phyloP scores from a whole-genome alignment of 2,888 invertebrate species.

The Campoplex capitator region DNA sequence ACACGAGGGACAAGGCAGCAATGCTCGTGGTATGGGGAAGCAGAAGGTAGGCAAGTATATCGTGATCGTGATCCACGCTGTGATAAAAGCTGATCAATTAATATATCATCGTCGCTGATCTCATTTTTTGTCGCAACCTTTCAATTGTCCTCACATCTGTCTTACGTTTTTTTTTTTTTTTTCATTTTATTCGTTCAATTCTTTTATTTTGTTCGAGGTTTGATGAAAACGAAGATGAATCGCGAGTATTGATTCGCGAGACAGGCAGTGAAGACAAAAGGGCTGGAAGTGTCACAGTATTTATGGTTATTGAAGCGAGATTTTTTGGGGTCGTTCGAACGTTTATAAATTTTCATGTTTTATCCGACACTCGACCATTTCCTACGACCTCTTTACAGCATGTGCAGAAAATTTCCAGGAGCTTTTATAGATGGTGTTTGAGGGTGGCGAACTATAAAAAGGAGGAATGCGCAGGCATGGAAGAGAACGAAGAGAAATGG shows the following conservation, averaged over 20 bases:
- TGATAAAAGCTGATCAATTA: constrained; percentile 71
- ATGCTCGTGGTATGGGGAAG: constrained; percentile 37
- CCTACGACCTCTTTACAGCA: background rate
- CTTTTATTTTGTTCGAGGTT: constrained; percentile 23
- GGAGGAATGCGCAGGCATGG: background rate
- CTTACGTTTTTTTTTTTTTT: constrained; percentile 39
- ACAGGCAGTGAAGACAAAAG: background rate
- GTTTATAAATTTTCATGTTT: no score
- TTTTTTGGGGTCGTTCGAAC: no score
- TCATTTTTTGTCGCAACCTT: constrained; percentile 52
- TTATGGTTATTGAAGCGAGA: background rate
- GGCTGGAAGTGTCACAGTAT: background rate
- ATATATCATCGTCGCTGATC: constrained; percentile 69
- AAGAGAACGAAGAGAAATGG: constrained; percentile 24
- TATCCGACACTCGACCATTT: no score
- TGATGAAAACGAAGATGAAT: background rate
- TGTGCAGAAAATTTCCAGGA: background rate
- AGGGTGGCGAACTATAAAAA: background rate
- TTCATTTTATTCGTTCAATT: background rate
- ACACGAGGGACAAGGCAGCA: background rate
- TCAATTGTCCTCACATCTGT: constrained; percentile 43
- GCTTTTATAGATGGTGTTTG: background rate
- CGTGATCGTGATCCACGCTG: constrained; percentile 40
- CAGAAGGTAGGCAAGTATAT: constrained; percentile 5
- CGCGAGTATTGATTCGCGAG: background rate